A percentile compares a stretch with the other conserved stretches of the same genome.
These are phyloP conservation scores for Gyrodactylus bullatarudis DNA, from an alignment of 1,140 invertebrate genomes.

Conservation along the genomic window DNA sequence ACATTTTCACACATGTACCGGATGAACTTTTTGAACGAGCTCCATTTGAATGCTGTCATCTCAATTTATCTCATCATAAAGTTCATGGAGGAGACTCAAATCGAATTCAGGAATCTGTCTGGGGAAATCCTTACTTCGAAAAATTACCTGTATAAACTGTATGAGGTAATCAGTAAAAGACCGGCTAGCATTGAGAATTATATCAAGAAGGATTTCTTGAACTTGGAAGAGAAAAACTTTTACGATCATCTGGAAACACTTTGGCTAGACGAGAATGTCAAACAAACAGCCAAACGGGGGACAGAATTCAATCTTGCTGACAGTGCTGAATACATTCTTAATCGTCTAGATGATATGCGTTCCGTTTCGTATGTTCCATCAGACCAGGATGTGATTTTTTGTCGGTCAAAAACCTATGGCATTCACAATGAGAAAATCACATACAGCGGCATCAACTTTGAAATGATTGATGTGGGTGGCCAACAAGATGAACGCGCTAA, in stretches of 20 bases:
- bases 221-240: background rate
- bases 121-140: background rate
- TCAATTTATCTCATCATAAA: background rate
- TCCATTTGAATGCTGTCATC: background rate
- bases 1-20: background rate
- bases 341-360: background rate
- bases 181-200: background rate
- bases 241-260: background rate
- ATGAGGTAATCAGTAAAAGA: background rate
- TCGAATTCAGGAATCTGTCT: background rate
- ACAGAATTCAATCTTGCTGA: background rate
- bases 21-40: background rate
- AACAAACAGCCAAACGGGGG: background rate
- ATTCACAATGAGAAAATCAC: background rate
- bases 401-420: background rate
- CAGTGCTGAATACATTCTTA: background rate
- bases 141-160: background rate
- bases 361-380: background rate
- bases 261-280: background rate
- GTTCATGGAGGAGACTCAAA: background rate
- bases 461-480: slow-evolving; percentile 87
- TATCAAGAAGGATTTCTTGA: background rate
- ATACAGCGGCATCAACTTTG: background rate
- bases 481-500: slow-evolving; percentile 90
- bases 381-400: background rate